phyloP scores from a whole-genome alignment of 1,140 invertebrate species.

The Drosophila trapezifrons region DNA sequence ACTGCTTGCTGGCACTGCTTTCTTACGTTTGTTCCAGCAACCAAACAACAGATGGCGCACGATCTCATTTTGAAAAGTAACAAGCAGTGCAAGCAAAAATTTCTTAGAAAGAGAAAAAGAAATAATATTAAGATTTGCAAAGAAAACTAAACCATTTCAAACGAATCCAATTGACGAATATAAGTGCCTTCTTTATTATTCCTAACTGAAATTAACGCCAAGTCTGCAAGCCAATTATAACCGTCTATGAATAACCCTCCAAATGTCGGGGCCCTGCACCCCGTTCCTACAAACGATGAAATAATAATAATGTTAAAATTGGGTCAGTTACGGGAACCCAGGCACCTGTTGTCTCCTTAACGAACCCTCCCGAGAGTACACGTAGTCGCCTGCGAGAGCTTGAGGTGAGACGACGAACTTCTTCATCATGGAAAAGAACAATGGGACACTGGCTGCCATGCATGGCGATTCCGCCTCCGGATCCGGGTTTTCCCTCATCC shows the following conservation, averaged over 20 bases:
- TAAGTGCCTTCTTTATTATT: no score
- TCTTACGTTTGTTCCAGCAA: neutral
- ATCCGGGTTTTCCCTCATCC: slow-evolving; percentile 10
- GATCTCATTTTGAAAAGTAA: neutral
- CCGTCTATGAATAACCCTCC: neutral
- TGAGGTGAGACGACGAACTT: neutral
- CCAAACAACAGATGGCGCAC: neutral
- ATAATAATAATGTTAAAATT: neutral
- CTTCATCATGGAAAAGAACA: slow-evolving; percentile 1
- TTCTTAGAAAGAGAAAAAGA: no score
- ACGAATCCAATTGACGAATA: no score
- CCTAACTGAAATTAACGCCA: neutral
- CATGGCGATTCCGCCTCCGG: neutral
- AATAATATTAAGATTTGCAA: no score
- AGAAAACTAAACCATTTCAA: no score
- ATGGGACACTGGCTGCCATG: neutral
- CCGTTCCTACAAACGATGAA: neutral
- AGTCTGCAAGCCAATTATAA: neutral
- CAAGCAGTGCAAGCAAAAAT: no score
- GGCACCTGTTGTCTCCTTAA: slow-evolving; percentile 10
- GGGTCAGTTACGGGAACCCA: slow-evolving; percentile 30
- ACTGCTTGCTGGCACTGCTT: neutral
- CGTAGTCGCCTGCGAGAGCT: slow-evolving; percentile 6
- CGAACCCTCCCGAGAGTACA: neutral
- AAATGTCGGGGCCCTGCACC: neutral